Percentiles rank a stretch among this genome's conserved stretches.
Conservation (phyloP, 2,888 invertebrate genomes). For the Deilephila elpenor region DNA sequence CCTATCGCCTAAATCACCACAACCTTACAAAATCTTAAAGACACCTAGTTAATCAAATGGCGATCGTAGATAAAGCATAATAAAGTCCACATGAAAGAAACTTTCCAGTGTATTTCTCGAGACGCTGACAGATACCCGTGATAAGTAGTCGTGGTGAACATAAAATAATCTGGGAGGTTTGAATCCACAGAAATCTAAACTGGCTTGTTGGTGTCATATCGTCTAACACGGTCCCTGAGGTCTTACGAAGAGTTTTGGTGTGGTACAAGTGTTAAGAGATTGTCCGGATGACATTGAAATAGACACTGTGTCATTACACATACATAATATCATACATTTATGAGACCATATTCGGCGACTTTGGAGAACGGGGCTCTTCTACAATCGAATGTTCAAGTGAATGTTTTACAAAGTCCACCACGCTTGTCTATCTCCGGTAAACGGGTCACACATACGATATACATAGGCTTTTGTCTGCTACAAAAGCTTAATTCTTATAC, state of each 20-base stretch:
- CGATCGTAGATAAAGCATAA: neutral
- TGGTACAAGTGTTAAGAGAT: constrained; percentile 30
- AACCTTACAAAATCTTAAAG: no score
- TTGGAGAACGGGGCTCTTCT: no score
- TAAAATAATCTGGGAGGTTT: constrained; percentile 40
- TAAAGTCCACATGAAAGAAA: constrained; percentile 15
- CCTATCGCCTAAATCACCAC: no score
- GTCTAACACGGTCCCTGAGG: constrained; percentile 57
- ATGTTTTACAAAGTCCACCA: no score
- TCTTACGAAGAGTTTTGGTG: constrained; percentile 30
- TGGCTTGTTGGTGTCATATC: constrained; percentile 57
- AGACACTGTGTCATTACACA: no score
- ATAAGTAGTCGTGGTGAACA: constrained; percentile 26
- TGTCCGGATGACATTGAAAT: neutral
- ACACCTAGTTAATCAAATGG: neutral
- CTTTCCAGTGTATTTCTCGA: constrained; percentile 18
- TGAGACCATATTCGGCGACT: no score
- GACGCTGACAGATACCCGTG: constrained; percentile 18
- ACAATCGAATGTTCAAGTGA: no score
- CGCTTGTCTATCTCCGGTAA: no score
- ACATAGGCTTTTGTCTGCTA: no score
- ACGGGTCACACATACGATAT: no score
- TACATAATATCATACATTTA: no score
- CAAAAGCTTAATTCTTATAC: no score
- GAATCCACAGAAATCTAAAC: constrained; percentile 55